Base-by-base conservation (phyloP, 1,140 invertebrate species). In the Vollenhovia emeryi region DNA sequence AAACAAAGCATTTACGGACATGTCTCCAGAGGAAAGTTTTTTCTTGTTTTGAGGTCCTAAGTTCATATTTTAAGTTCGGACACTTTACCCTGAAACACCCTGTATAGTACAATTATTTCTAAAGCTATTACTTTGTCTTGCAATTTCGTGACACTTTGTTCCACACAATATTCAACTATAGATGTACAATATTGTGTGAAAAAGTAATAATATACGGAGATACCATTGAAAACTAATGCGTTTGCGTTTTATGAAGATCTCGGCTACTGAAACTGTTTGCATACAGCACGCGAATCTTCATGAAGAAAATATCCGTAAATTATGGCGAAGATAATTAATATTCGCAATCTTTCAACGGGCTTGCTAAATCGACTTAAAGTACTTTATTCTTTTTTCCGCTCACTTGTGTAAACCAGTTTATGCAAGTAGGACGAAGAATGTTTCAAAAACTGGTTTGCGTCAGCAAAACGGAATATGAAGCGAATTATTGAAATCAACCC, bases 401-500 rank as follows among this genome's bases (percentile, higher is more conserved):
- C 50, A 68, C 60, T 79, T 71, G 18, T 52, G 24, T 80, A 80
- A 80, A 80, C 64, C 64, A 80, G 64, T 80, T 80, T 43, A 30
- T 11, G 11, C 50, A 80, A 80, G 78, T 80, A 33, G 64, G 24
- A 71, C 48, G 24, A 80, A 57, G 36, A 48, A 69, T 55, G 18
- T 71, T 71, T 80, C 36, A 43, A 80, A 80, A 80, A 80, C 78
- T 80, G 78, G 36, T 80, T 80, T 69, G 21, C n/a, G 11, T 18
- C 50, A 18, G 18, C 57, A 80, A 68, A 80, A 8, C 64, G 48
- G 15, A 80, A 69, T 69, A 80, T 55, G 27, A 78, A 66, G 21
- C n/a, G 5, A 24, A 55, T 69, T 69, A 43, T 8, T 55, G 15
- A 69, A 69, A 27, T 55, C 64, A 57, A 80, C 24, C 24, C 24